Base-by-base conservation (phyloP, 2,113 vertebrate genomes). In the Ursus arctos region DNA sequence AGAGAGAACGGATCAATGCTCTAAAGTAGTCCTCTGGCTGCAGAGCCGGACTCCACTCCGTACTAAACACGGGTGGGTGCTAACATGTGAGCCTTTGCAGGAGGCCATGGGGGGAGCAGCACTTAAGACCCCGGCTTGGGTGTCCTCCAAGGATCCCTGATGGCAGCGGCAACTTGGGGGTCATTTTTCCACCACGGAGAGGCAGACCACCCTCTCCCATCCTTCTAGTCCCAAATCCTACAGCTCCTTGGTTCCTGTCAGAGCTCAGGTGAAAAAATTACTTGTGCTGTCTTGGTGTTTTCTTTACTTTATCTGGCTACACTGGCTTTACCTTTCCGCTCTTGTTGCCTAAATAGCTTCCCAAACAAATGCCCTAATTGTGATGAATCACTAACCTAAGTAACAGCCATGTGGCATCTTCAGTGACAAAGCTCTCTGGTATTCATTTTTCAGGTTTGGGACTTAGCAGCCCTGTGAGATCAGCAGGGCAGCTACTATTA, bases 311-410 rank as follows among this genome's bases (percentile, higher is more conserved):
- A 31, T 76, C 71, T 43, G 9, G 7, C 55, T 14, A 22, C 14
- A 0, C 3, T 49, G 76, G 24, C 24, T 71, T 79, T 0, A 0
- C 2, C 8, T 33, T 77, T 47, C 40, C n/a, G 33, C 4, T 81
- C 18, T 74, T 57, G 0, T 24, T 55, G 15, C 1, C 51, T 88
- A 43, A 59, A 51, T 1, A 31, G 12, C 36, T 28, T n/a, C 22
- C 51, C 55, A 28, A 63, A 49, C 22, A 92, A 79, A 40, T 81
- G 7, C n/a, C 61, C 63, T 40, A 40, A 57, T 55, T 88, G 40
- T 82, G 82, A 65, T n/a, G 26, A 93, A 40, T 86, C 59, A 7
- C 7, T 65, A 28, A 12, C 40, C 4, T 69, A 36, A 95, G 55
- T 21, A 57, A 24, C 10, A 69, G 24, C 53, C 19, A 33, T 4